Evolutionary conservation across 1,140 invertebrate species (phyloP).

Genomic region (Augochlora pura): DNA sequence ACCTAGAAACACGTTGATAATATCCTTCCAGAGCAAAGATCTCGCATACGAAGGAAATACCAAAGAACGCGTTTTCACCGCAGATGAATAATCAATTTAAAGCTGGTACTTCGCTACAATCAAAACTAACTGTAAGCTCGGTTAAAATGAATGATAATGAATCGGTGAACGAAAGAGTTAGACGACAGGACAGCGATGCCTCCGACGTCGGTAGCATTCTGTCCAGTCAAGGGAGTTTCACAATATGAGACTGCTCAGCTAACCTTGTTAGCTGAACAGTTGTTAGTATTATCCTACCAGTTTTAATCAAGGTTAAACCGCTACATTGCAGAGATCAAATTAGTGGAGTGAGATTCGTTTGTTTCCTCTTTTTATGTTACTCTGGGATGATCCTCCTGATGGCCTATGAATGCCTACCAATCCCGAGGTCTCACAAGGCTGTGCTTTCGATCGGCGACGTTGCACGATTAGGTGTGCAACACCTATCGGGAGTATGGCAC

Average conservation of each 20-base stretch:
- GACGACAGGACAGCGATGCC: constrained; percentile 53
- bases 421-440: constrained; percentile 67
- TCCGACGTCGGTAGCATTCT: constrained; percentile 65
- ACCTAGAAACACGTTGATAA: constrained; percentile 34
- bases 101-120: constrained; percentile 29
- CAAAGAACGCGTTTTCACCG: constrained; percentile 68
- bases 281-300: constrained; percentile 35
- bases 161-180: constrained; percentile 29
- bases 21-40: constrained; percentile 71
- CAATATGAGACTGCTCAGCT: constrained; percentile 50
- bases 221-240: constrained; percentile 62
- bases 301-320: constrained; percentile 25
- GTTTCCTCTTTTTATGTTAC: constrained; percentile 9
- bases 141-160: constrained; percentile 26
- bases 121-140: constrained; percentile 27
- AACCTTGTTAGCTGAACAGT: constrained; percentile 9
- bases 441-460: constrained; percentile 76
- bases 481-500: constrained; percentile 71
- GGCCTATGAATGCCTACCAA: no score
- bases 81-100: constrained; percentile 37
- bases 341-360: constrained; percentile 47
- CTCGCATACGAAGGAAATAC: constrained; percentile 76
- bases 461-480: constrained; percentile 69
- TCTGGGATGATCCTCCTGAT: constrained; percentile 25
- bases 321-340: constrained; percentile 48